phyloP scores from a whole-genome alignment of 2,113 vertebrate species.

The Indri indri region DNA sequence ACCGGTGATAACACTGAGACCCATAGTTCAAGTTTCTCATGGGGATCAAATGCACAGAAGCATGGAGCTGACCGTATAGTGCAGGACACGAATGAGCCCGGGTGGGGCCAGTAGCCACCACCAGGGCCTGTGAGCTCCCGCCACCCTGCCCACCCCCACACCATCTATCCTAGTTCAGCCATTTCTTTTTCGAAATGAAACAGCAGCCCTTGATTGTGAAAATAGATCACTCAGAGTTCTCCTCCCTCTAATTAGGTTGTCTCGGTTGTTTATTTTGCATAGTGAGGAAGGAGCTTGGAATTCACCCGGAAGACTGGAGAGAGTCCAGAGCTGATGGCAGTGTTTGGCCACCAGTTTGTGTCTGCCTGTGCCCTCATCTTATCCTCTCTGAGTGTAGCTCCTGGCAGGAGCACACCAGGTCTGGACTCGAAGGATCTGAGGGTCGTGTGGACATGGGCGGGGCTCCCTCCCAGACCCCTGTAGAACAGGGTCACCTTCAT shows the following conservation, averaged over 20 bases:
- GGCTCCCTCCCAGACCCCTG: not conserved
- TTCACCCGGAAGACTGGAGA: not conserved
- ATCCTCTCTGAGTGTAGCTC: not conserved
- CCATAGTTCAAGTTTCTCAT: not conserved
- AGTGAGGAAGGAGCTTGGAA: not conserved
- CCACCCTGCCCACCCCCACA: not conserved
- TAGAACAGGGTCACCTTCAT: no score
- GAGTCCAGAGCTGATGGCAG: not conserved
- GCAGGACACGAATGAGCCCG: not conserved
- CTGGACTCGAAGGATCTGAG: not conserved
- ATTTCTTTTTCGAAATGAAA: slow-evolving; percentile 35
- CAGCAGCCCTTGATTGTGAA: slow-evolving; percentile 5
- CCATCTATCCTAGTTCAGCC: not conserved
- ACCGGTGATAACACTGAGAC: not conserved
- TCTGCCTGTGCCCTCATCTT: not conserved
- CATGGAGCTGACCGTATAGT: not conserved
- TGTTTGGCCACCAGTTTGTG: not conserved
- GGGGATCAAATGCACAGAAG: not conserved
- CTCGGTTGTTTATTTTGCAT: not conserved
- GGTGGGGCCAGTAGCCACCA: not conserved
- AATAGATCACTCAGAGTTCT: not conserved
- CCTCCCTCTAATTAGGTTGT: not conserved
- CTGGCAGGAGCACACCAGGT: no score
- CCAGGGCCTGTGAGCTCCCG: not conserved
- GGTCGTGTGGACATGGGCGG: not conserved